Evolutionary conservation across 2,797 vertebrate genomes (phyloP).

Genomic region (Diceros bicornis): DNA sequence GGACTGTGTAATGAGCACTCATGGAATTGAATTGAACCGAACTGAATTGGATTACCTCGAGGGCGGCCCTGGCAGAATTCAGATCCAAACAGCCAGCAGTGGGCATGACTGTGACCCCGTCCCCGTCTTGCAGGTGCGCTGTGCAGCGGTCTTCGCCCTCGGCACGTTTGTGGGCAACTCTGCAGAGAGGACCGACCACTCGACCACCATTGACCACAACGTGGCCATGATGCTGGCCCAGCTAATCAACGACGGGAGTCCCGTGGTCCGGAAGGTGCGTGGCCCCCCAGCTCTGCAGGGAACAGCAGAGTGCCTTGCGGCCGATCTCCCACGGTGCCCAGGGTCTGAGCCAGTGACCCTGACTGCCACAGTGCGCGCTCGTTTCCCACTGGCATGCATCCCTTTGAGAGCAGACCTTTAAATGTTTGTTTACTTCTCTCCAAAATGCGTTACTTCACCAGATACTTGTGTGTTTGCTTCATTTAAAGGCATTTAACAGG

Average conservation of each 20-base stretch:
- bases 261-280: conserved; percentile 96
- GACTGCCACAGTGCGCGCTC: accelerated
- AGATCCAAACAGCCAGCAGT: not conserved
- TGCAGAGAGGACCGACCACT: conserved; percentile 97
- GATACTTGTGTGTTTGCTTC: not conserved
- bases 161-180: conserved; percentile 99
- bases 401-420: not conserved
- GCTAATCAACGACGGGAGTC: conserved; percentile 98
- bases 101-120: not conserved
- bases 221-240: conserved; percentile 99
- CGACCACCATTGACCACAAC: conserved; percentile 99
- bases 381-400: accelerated
- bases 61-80: no score
- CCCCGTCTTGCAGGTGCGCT: conserved; percentile 93
- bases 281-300: not conserved
- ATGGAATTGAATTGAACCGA: no score
- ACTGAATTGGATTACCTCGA: not conserved
- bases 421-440: not conserved
- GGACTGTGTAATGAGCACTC: not conserved
- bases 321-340: accelerated
- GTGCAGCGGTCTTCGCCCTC: conserved; percentile 96
- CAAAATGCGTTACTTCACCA: accelerated
- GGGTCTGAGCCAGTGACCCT: not conserved
- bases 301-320: accelerated
- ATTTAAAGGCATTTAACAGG: not conserved